Conservation (phyloP, 2,113 vertebrate genomes). For the Scopus umbretta region DNA sequence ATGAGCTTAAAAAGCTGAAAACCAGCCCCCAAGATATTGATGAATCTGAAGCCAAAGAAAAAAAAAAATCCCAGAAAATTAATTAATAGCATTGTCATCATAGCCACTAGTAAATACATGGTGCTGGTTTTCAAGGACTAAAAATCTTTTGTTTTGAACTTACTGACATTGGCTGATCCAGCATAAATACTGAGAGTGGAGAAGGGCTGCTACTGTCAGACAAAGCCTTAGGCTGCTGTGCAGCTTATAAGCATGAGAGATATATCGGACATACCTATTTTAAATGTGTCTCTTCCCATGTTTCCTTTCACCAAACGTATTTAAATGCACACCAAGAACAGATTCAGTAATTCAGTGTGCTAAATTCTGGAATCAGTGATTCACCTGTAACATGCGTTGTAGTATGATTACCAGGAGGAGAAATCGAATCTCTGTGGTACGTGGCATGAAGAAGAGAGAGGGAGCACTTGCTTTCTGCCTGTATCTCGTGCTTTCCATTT, state of each 20-base stretch:
- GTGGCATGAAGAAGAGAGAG: fast-evolving
- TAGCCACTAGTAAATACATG: neutral
- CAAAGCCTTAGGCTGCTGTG: neutral
- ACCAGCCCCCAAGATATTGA: neutral
- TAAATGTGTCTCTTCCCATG: fast-evolving
- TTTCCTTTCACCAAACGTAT: neutral
- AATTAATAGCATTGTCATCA: neutral
- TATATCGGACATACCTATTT: neutral
- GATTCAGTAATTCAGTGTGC: neutral
- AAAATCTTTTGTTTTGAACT: neutral
- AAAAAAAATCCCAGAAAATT: neutral
- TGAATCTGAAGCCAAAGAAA: neutral
- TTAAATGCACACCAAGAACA: neutral
- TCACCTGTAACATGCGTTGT: fast-evolving
- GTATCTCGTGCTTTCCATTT: fast-evolving
- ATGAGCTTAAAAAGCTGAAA: neutral
- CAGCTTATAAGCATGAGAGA: neutral
- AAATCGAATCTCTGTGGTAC: fast-evolving
- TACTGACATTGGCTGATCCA: neutral
- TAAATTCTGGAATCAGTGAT: neutral
- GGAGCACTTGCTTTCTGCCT: fast-evolving
- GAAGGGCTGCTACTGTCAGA: neutral
- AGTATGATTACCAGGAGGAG: neutral
- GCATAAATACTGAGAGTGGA: neutral
- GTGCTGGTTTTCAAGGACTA: neutral